These are phyloP conservation scores for Muschampia plurimacula DNA, from an alignment of 2,888 invertebrate genomes.

Conservation along the genomic window DNA sequence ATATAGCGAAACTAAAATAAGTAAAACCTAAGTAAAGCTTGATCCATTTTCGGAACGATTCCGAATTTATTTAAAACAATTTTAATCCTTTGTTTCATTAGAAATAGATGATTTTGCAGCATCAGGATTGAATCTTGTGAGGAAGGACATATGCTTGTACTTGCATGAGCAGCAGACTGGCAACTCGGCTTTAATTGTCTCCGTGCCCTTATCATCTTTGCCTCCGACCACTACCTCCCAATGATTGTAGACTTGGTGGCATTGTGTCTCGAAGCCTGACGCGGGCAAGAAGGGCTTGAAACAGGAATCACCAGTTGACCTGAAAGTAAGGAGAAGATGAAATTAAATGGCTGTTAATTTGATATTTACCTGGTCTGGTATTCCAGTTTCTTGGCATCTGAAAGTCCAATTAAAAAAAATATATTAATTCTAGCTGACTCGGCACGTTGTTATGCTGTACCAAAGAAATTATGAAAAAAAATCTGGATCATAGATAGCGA, in stretches of 20 bases:
- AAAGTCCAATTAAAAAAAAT: too few relatives aligned
- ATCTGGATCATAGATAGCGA: too few relatives aligned
- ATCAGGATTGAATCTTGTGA: not conserved
- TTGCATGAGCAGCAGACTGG: constrained; percentile 76
- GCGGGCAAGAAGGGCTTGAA: constrained; percentile 57
- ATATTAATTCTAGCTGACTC: too few relatives aligned
- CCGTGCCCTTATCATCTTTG: constrained; percentile 57
- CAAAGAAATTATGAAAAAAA: too few relatives aligned
- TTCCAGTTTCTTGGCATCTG: too few relatives aligned
- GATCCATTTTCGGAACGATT: not conserved
- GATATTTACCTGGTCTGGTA: not conserved
- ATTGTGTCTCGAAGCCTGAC: constrained; percentile 58
- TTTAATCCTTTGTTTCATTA: constrained; percentile 12
- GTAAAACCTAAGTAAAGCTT: not conserved
- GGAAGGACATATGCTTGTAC: constrained; percentile 50
- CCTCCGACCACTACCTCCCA: constrained; percentile 68
- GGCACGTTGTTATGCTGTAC: too few relatives aligned
- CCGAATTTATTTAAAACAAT: not conserved
- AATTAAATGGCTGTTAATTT: not conserved
- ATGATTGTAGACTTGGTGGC: constrained; percentile 66
- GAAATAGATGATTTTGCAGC: not conserved
- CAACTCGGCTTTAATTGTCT: constrained; percentile 60
- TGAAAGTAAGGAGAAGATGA: constrained; percentile 49
- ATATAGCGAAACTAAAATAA: not conserved
- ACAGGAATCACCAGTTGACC: constrained; percentile 53